Evolutionary conservation across 2,113 vertebrate species (phyloP), one percentile per base, ranked within the genome.

Genomic region (Puffinus mauretanicus): DNA sequence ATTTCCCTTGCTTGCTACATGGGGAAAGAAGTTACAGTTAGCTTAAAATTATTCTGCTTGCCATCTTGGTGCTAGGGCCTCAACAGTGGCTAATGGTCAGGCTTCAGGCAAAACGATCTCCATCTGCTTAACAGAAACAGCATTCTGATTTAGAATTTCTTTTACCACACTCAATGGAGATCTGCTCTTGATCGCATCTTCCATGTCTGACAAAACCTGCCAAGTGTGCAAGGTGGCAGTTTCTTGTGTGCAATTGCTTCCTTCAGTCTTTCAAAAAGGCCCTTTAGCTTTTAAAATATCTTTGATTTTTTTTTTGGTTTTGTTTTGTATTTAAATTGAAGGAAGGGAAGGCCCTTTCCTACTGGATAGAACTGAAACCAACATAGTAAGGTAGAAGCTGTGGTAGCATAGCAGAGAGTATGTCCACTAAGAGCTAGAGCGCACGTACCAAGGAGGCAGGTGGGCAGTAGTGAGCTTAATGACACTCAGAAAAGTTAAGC

Each of bases 1-100:
- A 99, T 99, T 98, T 99, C 99, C 96, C 99, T 99, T 0, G 99
- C 99, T 99, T 99, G 99, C 99, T 99, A 96, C 6, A 96, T 73
- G 90, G 67, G 96, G 77, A 96, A 96, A 97, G 88, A 97, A 96
- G 96, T 71, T 72, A 97, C 57, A 89, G 95, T 96, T 96, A 94
- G 84, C 95, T 94, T 70, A 52, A 54, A 75, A 86, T 66, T 29
- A 29, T 62, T 42, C 90, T 88, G 75, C 86, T 96, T 46, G 90
- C 86, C 96, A 80, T 65, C 61, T 49, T 34, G 86, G 77, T 65
- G 70, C 60, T 22, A 61, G 72, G 94, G 93, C 89, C 93, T 80
- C 89, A 55, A 6, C 12, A 46, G 54, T 30, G 90, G 75, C 65
- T 82, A 29, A 32, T 1, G 27, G 42, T 80, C 67, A 78, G 83